Percentiles rank a stretch among this genome's conserved stretches.
Evolutionary conservation across 2,888 invertebrate genomes (phyloP).

Genomic region (Hedya salicella): DNA sequence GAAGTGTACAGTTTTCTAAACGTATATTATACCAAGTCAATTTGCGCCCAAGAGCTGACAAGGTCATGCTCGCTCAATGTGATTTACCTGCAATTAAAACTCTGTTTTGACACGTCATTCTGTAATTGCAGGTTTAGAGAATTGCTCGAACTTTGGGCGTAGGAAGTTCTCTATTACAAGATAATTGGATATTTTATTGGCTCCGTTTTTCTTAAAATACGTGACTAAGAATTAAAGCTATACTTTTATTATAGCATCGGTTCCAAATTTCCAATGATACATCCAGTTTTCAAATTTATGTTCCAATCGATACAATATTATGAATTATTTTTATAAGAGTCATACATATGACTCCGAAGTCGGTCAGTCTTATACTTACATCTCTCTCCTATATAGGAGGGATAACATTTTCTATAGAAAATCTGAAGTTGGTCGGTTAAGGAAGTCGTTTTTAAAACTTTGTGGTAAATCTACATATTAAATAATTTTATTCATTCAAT

Average conservation of each 20-base stretch:
- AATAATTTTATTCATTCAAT: no score
- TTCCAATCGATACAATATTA: no score
- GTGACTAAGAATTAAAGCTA: background rate
- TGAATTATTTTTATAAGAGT: no score
- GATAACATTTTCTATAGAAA: no score
- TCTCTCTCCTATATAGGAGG: no score
- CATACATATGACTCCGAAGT: no score
- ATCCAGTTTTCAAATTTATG: no score
- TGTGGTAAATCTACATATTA: no score
- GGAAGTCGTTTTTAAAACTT: no score
- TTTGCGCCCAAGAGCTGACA: slow-evolving; percentile 38
- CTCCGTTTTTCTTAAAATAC: slow-evolving; percentile 15
- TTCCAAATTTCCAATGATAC: slow-evolving; percentile 16
- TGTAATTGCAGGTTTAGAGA: slow-evolving; percentile 47
- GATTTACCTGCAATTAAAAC: slow-evolving; percentile 48
- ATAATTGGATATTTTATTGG: slow-evolving; percentile 35
- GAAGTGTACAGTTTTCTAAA: slow-evolving; percentile 28
- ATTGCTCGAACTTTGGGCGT: slow-evolving; percentile 29
- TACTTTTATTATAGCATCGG: slow-evolving; percentile 12
- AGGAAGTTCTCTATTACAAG: slow-evolving; percentile 41
- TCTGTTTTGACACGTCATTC: slow-evolving; percentile 51
- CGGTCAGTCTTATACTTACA: no score
- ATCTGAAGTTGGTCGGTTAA: no score
- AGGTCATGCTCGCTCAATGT: slow-evolving; percentile 40
- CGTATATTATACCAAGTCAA: slow-evolving; percentile 14